A percentile compares a stretch with the other conserved stretches of the same genome.
These are phyloP conservation scores for Holothuria leucospilota DNA, from an alignment of 53 echinoderm and acorn worm genomes.

Conservation along the genomic window DNA sequence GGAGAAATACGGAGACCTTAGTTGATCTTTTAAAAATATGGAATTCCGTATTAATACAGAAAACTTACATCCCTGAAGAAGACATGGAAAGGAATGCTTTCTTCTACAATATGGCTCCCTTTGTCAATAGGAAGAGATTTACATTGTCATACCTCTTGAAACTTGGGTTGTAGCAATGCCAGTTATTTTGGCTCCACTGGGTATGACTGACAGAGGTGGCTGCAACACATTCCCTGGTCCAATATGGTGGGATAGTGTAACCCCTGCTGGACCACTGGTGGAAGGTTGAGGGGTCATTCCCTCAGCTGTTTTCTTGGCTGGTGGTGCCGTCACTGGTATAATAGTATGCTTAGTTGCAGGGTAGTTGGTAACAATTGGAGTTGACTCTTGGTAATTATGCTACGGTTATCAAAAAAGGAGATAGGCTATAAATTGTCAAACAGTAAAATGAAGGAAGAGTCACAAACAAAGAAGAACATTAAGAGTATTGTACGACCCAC, in stretches of 20 bases:
- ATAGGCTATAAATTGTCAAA: neutral
- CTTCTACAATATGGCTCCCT: no score
- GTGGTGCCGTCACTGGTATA: slow-evolving; percentile 7
- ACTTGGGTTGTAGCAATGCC: slow-evolving; percentile 15
- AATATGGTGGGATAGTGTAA: slow-evolving; percentile 15
- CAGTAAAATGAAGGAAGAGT: neutral
- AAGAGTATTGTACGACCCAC: no score
- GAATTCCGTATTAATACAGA: no score
- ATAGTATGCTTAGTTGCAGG: neutral
- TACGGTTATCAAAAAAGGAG: neutral
- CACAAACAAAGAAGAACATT: neutral
- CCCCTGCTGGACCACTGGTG: neutral
- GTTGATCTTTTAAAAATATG: no score
- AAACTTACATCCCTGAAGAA: no score
- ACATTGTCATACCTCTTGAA: slow-evolving; percentile 1
- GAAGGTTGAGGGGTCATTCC: neutral
- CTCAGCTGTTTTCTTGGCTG: slow-evolving; percentile 7
- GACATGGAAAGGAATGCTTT: no score
- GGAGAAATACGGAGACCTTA: no score
- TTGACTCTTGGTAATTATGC: neutral
- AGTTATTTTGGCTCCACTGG: slow-evolving; percentile 7
- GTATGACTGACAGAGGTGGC: neutral
- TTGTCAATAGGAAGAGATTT: no score
- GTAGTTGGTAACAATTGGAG: neutral
- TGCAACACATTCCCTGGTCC: slow-evolving; percentile 3